phyloP scores from a whole-genome alignment of 2,888 invertebrate genomes.

The Phyto melanocephala region DNA sequence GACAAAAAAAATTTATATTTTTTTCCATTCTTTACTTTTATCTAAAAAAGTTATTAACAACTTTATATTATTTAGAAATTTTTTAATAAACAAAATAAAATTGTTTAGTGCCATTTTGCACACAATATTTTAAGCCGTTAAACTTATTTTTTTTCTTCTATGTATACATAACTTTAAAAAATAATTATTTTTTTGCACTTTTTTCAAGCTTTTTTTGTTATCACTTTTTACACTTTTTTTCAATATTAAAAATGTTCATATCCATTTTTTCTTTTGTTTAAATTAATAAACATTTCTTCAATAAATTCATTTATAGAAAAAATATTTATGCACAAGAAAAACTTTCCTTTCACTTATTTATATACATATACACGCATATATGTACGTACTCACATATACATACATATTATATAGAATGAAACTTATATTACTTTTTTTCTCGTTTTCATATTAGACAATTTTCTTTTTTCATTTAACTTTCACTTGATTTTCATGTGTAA shows the following conservation, averaged over 20 bases:
- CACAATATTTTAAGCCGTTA: slow-evolving; percentile 20
- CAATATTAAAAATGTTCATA: background rate
- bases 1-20: slow-evolving; percentile 21
- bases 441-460: slow-evolving; percentile 63
- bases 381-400: slow-evolving; percentile 34
- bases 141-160: background rate
- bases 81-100: background rate
- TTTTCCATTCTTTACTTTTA: background rate
- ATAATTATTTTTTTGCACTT: slow-evolving; percentile 5
- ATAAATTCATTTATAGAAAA: slow-evolving; percentile 45
- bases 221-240: slow-evolving; percentile 22
- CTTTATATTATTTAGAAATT: background rate
- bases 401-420: slow-evolving; percentile 50
- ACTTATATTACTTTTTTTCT: slow-evolving; percentile 64
- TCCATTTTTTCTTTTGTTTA: background rate
- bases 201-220: slow-evolving; percentile 21
- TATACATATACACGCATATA: slow-evolving; percentile 32
- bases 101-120: background rate
- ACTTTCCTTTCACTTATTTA: slow-evolving; percentile 59
- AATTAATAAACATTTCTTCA: slow-evolving; percentile 5
- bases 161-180: slow-evolving; percentile 9
- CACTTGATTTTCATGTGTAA: slow-evolving; percentile 43
- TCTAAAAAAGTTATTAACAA: slow-evolving; percentile 8
- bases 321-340: slow-evolving; percentile 53
- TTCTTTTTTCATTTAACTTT: slow-evolving; percentile 52